These are phyloP conservation scores for Vimba vimba DNA, from an alignment of 2,113 vertebrate species.

Conservation along the genomic window DNA sequence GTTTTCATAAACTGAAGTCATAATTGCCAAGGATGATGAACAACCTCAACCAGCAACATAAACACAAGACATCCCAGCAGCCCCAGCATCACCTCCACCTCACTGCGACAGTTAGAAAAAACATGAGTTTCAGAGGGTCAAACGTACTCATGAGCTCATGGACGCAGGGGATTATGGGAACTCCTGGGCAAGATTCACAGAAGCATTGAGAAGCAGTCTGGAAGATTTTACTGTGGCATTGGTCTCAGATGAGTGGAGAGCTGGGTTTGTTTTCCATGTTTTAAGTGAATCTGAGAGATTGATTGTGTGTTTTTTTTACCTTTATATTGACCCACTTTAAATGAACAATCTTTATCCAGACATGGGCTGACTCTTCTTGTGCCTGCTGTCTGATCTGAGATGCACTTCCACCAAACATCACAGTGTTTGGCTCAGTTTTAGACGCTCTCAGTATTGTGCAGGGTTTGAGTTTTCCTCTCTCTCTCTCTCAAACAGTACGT, in stretches of 20 bases:
- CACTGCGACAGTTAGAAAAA: background rate
- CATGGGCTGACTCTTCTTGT: background rate
- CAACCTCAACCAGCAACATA: background rate
- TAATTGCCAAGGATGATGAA: background rate
- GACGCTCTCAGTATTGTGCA: background rate
- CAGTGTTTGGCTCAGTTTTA: background rate
- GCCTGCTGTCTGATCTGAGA: background rate
- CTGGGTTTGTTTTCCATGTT: background rate
- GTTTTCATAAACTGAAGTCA: background rate
- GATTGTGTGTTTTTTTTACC: background rate
- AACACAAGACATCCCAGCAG: background rate
- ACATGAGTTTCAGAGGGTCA: background rate
- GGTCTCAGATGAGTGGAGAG: background rate
- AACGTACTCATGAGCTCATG: background rate
- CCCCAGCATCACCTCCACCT: background rate
- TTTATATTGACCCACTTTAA: background rate
- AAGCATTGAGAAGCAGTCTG: background rate
- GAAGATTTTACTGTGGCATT: background rate
- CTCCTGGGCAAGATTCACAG: background rate
- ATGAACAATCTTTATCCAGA: background rate
- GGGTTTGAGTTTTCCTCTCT: background rate
- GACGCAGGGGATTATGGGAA: conserved; percentile 4
- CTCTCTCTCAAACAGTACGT: background rate
- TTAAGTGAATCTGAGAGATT: background rate
- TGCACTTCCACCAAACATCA: background rate